Evolutionary conservation across 2,888 invertebrate species (phyloP).

Genomic region (Protodeltote pygarga): DNA sequence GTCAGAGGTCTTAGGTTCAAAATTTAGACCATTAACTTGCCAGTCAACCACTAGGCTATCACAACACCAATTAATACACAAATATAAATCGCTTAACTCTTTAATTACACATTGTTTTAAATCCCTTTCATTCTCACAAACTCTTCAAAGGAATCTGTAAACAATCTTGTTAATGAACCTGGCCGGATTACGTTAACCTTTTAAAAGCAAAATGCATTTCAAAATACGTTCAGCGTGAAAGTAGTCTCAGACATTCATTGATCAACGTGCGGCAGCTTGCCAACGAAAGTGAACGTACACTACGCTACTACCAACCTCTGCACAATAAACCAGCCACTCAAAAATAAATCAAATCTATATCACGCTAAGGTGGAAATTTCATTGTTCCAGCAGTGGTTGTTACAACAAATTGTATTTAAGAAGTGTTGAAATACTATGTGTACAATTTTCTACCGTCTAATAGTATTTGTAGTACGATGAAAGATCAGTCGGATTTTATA

Average conservation of each 20-base stretch:
- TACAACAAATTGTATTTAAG: constrained; percentile 9
- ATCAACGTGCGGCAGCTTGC: constrained; percentile 69
- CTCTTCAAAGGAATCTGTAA: constrained; percentile 40
- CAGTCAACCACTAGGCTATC: too few relatives aligned
- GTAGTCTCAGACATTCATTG: constrained; percentile 80
- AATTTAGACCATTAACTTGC: too few relatives aligned
- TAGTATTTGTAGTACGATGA: constrained; percentile 61
- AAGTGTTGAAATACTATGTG: constrained; percentile 47
- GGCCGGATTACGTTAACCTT: constrained; percentile 45
- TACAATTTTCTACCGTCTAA: constrained; percentile 53
- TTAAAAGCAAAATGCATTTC: constrained; percentile 58
- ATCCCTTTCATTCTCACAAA: constrained; percentile 19
- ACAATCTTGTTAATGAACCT: constrained; percentile 47
- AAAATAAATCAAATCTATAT: constrained; percentile 18
- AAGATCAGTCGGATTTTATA: constrained; percentile 60
- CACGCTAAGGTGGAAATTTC: constrained; percentile 28
- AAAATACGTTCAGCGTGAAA: constrained; percentile 73
- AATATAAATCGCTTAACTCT: constrained; percentile 7
- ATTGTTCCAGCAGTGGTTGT: constrained; percentile 7
- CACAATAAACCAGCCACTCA: constrained; percentile 31
- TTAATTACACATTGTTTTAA: constrained; percentile 26
- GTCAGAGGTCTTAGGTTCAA: too few relatives aligned
- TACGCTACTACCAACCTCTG: constrained; percentile 48
- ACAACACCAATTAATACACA: too few relatives aligned
- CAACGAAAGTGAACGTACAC: constrained; percentile 79